Evolutionary conservation across 1,140 invertebrate genomes (phyloP), one percentile per base, ranked within the genome.

Genomic region (Brachionus calyciflorus): DNA sequence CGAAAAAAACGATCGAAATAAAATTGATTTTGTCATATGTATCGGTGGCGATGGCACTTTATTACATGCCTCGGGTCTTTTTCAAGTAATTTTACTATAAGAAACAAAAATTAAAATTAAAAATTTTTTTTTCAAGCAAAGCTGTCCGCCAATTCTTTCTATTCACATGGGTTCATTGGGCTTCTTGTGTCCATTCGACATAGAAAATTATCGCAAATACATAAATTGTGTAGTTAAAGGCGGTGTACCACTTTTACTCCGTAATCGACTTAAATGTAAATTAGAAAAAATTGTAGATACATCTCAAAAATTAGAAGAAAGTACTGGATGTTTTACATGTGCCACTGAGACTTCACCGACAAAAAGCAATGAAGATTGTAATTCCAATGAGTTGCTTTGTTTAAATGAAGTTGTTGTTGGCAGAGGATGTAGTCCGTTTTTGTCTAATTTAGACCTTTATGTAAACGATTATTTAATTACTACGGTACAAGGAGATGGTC

Each of bases 321-420:
- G 21, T 2, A 73, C 28, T 30, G 30, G 46, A 30, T 51, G 40
- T 65, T 26, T 14, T 44, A 30, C 60, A 26, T 28, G 10, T 3
- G 37, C 17, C 26, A 41, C 40, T 44, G 60, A 65, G 24, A 44
- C 37, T 3, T 65, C 40, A 65, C 40, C 60, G 1, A 46, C 3
- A 41, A 41, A 65, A 65, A 9, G 17, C 12, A 7, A 10, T n/a
- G 14, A 57, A 53, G 49, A 55, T 28, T 55, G 12, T 28, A 12
- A 14, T 21, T 1, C 55, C 21, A 81, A 69, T 14, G 70, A 28
- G 68, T 79, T 80, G 49, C 76, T 86, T 82, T 85, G 86, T 12
- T 86, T 98, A 0, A 98, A 98, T 84, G 95, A 98, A 85, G 93
- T 98, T 28, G 94, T 98, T 1, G 91, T 98, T 3, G 94, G 97